A percentile compares a stretch with the other conserved stretches of the same genome.
Evolutionary conservation across 2,888 invertebrate genomes (phyloP).

Genomic region (Polyommatus iphigenia): DNA sequence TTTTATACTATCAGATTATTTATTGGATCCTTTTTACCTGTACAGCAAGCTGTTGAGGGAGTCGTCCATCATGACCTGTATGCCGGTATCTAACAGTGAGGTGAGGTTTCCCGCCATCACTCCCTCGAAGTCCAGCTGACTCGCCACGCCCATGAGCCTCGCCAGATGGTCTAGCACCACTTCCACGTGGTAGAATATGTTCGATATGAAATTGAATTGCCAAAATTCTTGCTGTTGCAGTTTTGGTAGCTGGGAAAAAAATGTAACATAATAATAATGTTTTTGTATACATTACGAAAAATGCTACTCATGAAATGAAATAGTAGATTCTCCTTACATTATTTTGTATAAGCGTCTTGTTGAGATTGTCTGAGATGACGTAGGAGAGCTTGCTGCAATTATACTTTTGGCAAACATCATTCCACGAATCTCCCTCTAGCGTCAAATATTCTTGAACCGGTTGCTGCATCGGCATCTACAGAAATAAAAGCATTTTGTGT

Average conservation of each 20-base stretch:
- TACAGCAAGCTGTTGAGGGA: conserved; percentile 65
- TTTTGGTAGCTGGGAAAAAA: conserved; percentile 52
- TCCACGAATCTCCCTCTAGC: conserved; percentile 46
- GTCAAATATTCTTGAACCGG: conserved; percentile 44
- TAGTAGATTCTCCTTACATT: conserved; percentile 50
- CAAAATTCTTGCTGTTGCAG: conserved; percentile 71
- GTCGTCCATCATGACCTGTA: conserved; percentile 70
- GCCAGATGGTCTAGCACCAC: conserved; percentile 61
- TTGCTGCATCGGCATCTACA: conserved; percentile 47
- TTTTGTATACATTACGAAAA: not conserved
- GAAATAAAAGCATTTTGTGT: conserved; percentile 35
- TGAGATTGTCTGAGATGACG: conserved; percentile 48
- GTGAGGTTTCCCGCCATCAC: conserved; percentile 56
- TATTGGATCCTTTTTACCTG: conserved; percentile 53
- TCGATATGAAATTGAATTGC: conserved; percentile 70
- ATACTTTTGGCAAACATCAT: conserved; percentile 49
- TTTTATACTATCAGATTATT: not conserved
- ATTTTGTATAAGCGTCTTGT: conserved; percentile 48
- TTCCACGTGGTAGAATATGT: conserved; percentile 64
- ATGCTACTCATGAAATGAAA: not conserved
- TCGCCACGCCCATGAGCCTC: conserved; percentile 68
- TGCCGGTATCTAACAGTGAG: conserved; percentile 64
- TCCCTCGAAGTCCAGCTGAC: conserved; percentile 61
- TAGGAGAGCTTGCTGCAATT: conserved; percentile 53
- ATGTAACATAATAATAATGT: not conserved